These are phyloP conservation scores for Grammatotria lemairii DNA, from an alignment of 2,113 vertebrate species.

Conservation along the genomic window DNA sequence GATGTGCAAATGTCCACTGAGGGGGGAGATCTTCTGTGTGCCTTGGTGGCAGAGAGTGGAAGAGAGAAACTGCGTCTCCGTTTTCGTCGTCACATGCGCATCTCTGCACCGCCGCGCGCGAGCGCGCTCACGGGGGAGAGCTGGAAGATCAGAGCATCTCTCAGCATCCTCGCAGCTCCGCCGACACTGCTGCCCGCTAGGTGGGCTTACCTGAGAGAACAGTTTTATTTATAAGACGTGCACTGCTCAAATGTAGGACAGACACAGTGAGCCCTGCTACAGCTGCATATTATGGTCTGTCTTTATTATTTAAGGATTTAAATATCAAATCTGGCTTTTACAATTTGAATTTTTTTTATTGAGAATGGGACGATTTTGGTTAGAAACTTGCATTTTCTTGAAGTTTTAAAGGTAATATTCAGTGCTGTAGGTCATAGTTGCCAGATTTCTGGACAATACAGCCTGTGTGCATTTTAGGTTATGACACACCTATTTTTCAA, in stretches of 20 bases:
- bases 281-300: background rate
- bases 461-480: background rate
- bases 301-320: background rate
- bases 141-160: constrained; percentile 12
- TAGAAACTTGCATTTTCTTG: background rate
- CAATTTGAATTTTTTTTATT: background rate
- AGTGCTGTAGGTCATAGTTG: background rate
- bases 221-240: background rate
- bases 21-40: background rate
- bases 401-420: background rate
- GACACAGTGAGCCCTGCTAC: background rate
- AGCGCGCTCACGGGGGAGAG: constrained; percentile 11
- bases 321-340: background rate
- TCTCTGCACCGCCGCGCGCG: constrained; percentile 24
- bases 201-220: background rate
- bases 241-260: background rate
- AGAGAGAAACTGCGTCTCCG: constrained; percentile 2
- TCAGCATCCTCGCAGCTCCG: constrained; percentile 19
- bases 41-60: background rate
- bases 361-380: background rate
- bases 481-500: background rate
- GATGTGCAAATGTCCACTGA: background rate
- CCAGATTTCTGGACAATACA: background rate
- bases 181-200: background rate
- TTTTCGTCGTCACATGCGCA: constrained; percentile 44